Base-by-base conservation (phyloP, 2,113 vertebrate species). In the Apteryx mantelli region DNA sequence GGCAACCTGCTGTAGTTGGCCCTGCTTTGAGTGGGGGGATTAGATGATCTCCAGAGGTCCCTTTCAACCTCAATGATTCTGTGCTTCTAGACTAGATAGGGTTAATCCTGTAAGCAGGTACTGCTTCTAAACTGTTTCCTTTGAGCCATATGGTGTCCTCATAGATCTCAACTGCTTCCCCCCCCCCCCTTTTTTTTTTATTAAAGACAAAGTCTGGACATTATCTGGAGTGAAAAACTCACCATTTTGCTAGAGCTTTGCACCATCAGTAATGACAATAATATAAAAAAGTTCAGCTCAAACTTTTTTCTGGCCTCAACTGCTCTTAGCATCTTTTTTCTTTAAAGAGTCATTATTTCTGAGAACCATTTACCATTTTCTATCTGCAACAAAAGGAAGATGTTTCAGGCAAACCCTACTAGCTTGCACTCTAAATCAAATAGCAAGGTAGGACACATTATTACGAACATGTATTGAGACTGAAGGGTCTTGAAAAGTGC, bases 401-500 rank as follows among this genome's bases (percentile, higher is more conserved):
- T 58, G 56, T 84, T 92, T 60, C 50, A 85, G 69, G 63, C 38
- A 94, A 91, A 86, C 11, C 7, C 30, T 82, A 46, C 70, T 46
- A 94, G 28, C 61, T 78, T 84, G 40, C 40, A 53, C 46, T 82
- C 63, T 75, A 71, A 89, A 96, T 96, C 88, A 95, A 84, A 82
- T n/a, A 93, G 52, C 36, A 85, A 90, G 84, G 26, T 38, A 92
- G 38, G 38, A 68, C 19, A 80, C 52, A 85, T 80, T 90, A 80
- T 91, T 93, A 76, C 42, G 77, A 89, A 34, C 53, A 61, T 14
- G 0, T 11, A 82, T 40, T 64, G 74, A 94, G 53, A 40, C 63
- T 74, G 50, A 86, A 88, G 44, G 65, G 28, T 80, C 84, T 38
- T 82, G 70, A 94, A 95, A 97, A 90, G 18, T 65, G 22, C 21